Base-by-base conservation (phyloP, 2,113 vertebrate species). In the Falco punctatus region DNA sequence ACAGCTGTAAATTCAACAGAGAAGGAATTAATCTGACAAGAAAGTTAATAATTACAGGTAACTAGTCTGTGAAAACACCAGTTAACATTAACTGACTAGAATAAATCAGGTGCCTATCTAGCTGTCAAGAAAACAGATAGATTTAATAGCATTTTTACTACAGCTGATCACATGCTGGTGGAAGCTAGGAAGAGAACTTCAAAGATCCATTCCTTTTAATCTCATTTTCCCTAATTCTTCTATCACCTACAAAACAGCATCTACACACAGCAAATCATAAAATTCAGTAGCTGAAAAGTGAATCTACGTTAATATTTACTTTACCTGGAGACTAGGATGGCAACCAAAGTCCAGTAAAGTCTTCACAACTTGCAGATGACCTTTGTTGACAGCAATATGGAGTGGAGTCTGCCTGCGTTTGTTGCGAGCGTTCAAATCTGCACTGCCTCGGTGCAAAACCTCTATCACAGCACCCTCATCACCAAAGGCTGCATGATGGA, bases 351-450 rank as follows among this genome's bases (percentile, higher is more conserved):
- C 99, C 96, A 99, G 96, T 81, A 99, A 97, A 20, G 99, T 99
- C 98, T 99, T 99, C 92, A 99, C 99, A 94, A 99, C 99, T 96
- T 99, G 99, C 85, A 99, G 98, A 87, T 99, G 99, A 44, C 99
- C 99, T 97, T 99, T 99, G 97, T 99, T 99, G 91, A 99, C 99
- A 40, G 99, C 99, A 80, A 99, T 99, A 91, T 99, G 99, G 86
- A 99, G 98, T 0, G 99, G 99, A 4, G 99, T 99, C 98, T 99
- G 99, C 62, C 99, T 97, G 59, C 99, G 99, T 86, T 99, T 99
- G 98, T 99, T 99, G 65, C 99, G 98, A 86, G 99, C 99, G 2
- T 99, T 99, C 96, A 99, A 87, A 96, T 99, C 99, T 5, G 99
- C 99, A 2, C 99, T 99, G 49, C 99, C 99, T 88, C 99, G 98